Evolutionary conservation across 2,113 vertebrate genomes (phyloP), one percentile per base, ranked within the genome.

Genomic region (Corythornis vintsioides): DNA sequence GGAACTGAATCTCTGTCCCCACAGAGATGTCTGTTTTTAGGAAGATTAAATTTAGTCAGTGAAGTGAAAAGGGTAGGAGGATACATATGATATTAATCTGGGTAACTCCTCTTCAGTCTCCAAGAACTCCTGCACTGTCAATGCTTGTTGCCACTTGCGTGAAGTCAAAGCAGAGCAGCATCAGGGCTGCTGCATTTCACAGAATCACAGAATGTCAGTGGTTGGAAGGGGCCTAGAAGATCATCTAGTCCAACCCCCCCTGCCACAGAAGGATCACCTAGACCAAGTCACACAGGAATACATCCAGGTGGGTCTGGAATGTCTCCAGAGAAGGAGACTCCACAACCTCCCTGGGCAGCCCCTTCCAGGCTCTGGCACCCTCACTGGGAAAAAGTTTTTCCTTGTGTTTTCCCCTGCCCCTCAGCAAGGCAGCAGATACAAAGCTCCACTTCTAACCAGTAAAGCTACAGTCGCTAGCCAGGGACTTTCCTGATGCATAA

Each of bases 41-140:
- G 19, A 83, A 66, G 57, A 81, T 31, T 24, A 76, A 40, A 33
- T 56, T 56, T 84, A 70, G 15, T 45, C 22, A 43, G 8, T 53
- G 31, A 79, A 86, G 33, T 35, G 21, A 74, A 89, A 91, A 66
- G 17, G 3, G 4, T 5, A 5, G 40, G 35, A 64, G 13, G n/a
- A 59, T 60, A 69, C 0, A 0, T 55, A 66, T 29, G 65, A 38
- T 7, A 72, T 13, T 31, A 24, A 47, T 8, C 13, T 88, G 65
- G 22, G 31, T 64, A 66, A 81, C 50, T 76, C 31, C n/a, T 33
- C n/a, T 52, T 2, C 0, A 0, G 33, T 19, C 25, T 63, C 29
- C 0, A 0, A 83, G 35, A 19, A 64, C 26, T 31, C 9, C n/a
- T 29, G 38, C 57, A 20, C 18, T 72, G 6, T 55, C 7, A 1